Percentiles rank a stretch among this genome's conserved stretches.
These are phyloP conservation scores for Vulpes ferrilata DNA, from an alignment of 2,113 vertebrate genomes.

Conservation along the genomic window DNA sequence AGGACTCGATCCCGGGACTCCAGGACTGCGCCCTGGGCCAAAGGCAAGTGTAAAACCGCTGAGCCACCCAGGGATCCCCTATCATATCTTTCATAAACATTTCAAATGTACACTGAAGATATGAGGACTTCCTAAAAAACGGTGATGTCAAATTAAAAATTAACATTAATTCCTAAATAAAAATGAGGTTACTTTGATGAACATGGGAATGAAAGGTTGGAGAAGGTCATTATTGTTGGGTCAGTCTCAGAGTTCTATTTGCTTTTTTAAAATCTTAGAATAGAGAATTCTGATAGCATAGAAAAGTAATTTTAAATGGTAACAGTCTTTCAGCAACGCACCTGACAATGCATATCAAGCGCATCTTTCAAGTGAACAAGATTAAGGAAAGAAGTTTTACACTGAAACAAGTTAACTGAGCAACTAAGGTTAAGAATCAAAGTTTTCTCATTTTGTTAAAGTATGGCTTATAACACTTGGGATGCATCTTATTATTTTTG, in stretches of 20 bases:
- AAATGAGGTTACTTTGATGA: background rate
- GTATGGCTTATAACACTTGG: background rate
- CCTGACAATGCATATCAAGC: background rate
- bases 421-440: background rate
- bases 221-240: background rate
- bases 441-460: constrained; percentile 25
- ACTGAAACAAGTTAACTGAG: background rate
- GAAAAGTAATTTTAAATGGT: background rate
- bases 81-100: background rate
- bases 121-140: background rate
- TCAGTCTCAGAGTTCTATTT: background rate
- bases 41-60: too few species aligned
- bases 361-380: background rate
- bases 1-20: too few species aligned
- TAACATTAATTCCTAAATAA: background rate
- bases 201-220: background rate
- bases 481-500: background rate
- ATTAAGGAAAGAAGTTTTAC: background rate
- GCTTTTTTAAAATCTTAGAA: background rate
- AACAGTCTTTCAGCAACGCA: background rate
- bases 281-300: background rate
- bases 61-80: too few species aligned
- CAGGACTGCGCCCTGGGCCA: too few species aligned
- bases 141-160: background rate
- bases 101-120: background rate